phyloP scores from a whole-genome alignment of 2,113 vertebrate genomes.

The Egretta garzetta region DNA sequence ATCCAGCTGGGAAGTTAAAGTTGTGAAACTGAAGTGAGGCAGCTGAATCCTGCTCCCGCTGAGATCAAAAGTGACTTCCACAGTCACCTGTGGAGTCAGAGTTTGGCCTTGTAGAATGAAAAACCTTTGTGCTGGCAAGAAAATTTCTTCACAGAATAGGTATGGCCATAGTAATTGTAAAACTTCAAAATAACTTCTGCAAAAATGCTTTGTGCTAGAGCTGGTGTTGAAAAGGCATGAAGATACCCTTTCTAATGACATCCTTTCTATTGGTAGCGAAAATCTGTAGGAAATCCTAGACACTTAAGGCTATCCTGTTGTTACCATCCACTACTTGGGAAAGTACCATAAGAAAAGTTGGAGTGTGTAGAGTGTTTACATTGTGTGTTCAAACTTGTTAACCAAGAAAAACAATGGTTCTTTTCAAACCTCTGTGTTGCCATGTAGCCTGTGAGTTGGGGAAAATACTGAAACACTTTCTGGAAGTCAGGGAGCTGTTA shows the following conservation, averaged over 20 bases:
- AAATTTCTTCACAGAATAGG: neutral
- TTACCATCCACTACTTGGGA: neutral
- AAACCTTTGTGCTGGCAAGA: neutral
- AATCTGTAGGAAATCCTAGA: neutral
- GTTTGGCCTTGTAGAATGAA: neutral
- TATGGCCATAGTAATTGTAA: neutral
- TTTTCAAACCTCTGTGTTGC: neutral
- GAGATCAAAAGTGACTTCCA: neutral
- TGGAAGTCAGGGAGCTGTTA: neutral
- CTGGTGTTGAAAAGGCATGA: neutral
- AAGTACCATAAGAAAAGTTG: neutral
- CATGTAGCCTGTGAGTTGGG: neutral
- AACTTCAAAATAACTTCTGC: neutral
- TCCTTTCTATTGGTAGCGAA: neutral
- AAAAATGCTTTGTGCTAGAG: neutral
- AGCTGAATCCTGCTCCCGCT: neutral
- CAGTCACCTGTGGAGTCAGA: neutral
- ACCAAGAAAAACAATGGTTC: neutral
- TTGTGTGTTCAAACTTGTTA: neutral
- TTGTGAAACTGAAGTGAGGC: neutral
- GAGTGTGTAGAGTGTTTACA: neutral
- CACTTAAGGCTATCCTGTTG: fast-evolving
- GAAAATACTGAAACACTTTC: neutral
- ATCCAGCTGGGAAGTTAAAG: neutral
- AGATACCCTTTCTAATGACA: neutral